Evolutionary conservation across 1,140 invertebrate species (phyloP).

Genomic region (Tribolium castaneum): DNA sequence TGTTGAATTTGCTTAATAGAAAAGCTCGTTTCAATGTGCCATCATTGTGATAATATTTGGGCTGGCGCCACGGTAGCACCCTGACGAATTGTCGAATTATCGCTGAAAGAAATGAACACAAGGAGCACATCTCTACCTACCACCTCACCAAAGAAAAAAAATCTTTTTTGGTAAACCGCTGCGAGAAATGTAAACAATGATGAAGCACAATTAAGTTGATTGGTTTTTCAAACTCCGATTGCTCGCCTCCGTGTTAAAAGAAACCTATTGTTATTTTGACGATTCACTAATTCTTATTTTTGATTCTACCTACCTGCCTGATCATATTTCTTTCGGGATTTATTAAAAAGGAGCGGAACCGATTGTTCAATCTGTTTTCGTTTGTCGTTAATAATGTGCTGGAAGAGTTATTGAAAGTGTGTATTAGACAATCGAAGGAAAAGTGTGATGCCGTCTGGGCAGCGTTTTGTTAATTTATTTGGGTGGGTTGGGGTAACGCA

Average conservation of each 20-base stretch:
- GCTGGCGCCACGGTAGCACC: conserved; percentile 46
- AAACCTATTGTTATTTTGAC: conserved; percentile 31
- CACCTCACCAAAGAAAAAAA: conserved; percentile 5
- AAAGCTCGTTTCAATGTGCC: neutral
- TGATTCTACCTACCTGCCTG: conserved; percentile 23
- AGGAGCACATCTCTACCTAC: conserved; percentile 12
- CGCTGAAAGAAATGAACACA: conserved; percentile 38
- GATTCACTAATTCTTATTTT: conserved; percentile 31
- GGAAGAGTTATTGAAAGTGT: neutral
- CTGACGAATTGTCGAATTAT: conserved; percentile 48
- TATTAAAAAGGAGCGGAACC: conserved; percentile 30
- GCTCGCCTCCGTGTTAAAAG: conserved; percentile 10
- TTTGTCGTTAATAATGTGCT: neutral
- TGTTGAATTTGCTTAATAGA: neutral
- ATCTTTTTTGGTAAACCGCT: conserved; percentile 33
- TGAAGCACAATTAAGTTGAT: conserved; percentile 41
- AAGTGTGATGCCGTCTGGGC: neutral
- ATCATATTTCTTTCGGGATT: conserved; percentile 14
- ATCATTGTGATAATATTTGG: neutral
- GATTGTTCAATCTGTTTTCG: conserved; percentile 23
- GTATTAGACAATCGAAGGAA: neutral
- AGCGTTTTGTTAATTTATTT: conserved; percentile 7
- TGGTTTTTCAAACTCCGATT: conserved; percentile 26
- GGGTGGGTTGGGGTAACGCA: conserved; percentile 46
- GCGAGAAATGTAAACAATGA: conserved; percentile 45